Evolutionary conservation across 1,140 invertebrate genomes (phyloP), one percentile per base, ranked within the genome.

Genomic region (Anadara kagoshimensis): DNA sequence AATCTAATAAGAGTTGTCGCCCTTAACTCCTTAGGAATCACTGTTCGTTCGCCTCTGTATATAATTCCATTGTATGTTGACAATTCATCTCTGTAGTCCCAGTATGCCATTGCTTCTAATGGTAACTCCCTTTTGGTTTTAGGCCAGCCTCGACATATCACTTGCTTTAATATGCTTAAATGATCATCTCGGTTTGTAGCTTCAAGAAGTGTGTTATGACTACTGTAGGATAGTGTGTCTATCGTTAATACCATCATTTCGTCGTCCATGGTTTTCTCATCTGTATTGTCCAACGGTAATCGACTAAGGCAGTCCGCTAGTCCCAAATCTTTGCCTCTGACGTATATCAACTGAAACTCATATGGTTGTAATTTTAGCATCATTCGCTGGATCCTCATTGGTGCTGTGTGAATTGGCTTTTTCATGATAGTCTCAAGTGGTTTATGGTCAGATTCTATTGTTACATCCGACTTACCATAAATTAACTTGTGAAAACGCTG

Each of bases 321-420:
- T n/a, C 24, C 45, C 22, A 54, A 4, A 18, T 20, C 4, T 45
- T 43, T 54, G 10, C 68, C 57, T 41, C 12, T 47, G 2, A 36
- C 41, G 20, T 70, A 70, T 10, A 26, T 29, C n/a, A 47, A 62
- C 68, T 63, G 20, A 36, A 70, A 43, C 18, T 62, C 57, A 59
- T 81, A 83, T n/a, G 47, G 65, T 24, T 81, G 80, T 7, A 83
- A 44, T 7, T 51, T 10, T 36, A 80, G 67, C 14, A 82, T 49
- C 69, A 83, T 82, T 16, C 76, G 24, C 45, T 83, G 80, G n/a
- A 83, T 68, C 24, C 78, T 43, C 45, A 49, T 63, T 24, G 76
- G 82, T 61, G 76, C 77, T 49, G 26, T 20, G 12, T 58, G 26
- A 11, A 83, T 63, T 18, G 83, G 61, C 68, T 82, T 85, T 56